Evolutionary conservation across 2,113 vertebrate species (phyloP).

Genomic region (Cariama cristata): DNA sequence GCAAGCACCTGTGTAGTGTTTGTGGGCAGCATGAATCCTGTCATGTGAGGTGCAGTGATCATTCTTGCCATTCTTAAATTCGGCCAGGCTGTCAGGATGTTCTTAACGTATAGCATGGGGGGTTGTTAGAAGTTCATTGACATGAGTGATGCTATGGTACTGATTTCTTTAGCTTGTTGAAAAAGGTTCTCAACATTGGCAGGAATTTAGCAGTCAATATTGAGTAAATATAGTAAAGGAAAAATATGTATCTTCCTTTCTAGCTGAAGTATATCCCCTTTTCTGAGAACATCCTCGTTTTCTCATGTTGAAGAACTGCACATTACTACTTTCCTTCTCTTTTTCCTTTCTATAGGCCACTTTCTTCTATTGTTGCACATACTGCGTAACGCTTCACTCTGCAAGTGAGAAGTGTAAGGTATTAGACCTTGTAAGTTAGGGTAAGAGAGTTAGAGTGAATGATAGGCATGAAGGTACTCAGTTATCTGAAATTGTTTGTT

Average conservation of each 20-base stretch:
- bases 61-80: background rate
- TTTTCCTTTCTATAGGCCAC: background rate
- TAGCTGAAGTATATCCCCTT: background rate
- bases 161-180: background rate
- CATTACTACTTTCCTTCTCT: background rate
- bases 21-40: background rate
- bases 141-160: background rate
- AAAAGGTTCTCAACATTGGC: background rate
- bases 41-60: background rate
- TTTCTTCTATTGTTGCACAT: background rate
- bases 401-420: background rate
- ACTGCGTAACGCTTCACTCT: background rate
- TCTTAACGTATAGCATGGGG: background rate
- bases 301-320: background rate
- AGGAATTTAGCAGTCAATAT: background rate
- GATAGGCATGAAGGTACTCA: background rate
- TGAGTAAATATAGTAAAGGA: background rate
- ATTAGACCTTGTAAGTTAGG: background rate
- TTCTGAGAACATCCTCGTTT: background rate
- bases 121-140: background rate
- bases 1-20: background rate
- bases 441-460: background rate
- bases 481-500: background rate
- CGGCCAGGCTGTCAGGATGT: background rate
- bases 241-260: background rate